phyloP scores from a whole-genome alignment of 2,888 invertebrate species.

The Hirtodrosophila alboralis region DNA sequence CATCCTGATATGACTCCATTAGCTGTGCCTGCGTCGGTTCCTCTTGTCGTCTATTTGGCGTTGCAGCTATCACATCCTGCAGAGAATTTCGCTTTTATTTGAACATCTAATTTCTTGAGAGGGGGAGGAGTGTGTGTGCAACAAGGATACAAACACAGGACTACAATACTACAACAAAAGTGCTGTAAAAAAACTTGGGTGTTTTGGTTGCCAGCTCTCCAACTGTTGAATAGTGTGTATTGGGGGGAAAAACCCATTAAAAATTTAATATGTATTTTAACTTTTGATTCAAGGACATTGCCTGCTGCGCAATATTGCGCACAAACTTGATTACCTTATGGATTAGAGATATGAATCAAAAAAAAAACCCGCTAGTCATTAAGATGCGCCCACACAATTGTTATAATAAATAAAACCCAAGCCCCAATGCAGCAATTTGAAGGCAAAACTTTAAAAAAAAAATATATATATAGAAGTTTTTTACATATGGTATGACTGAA shows the following conservation, averaged over 20 bases:
- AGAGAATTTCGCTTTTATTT: slow-evolving; percentile 50
- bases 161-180: slow-evolving; percentile 44
- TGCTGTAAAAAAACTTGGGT: too few relatives aligned
- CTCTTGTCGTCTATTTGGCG: slow-evolving; percentile 6
- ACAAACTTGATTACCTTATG: slow-evolving; percentile 10
- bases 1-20: slow-evolving; percentile 20
- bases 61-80: slow-evolving; percentile 65
- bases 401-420: slow-evolving; percentile 22
- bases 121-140: slow-evolving; percentile 21
- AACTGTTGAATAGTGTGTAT: neutral
- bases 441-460: neutral
- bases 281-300: neutral
- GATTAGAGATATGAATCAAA: slow-evolving; percentile 15
- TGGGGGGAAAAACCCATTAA: neutral
- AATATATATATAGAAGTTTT: slow-evolving; percentile 21
- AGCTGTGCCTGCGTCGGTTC: slow-evolving; percentile 7
- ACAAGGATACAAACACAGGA: slow-evolving; percentile 36
- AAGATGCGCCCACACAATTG: slow-evolving; percentile 37
- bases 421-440: slow-evolving; percentile 14
- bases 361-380: slow-evolving; percentile 40
- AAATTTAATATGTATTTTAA: neutral
- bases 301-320: slow-evolving; percentile 35
- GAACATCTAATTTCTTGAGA: slow-evolving; percentile 11
- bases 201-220: slow-evolving; percentile 21
- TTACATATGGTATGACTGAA: slow-evolving; percentile 1